phyloP scores from a whole-genome alignment of 1,140 invertebrate species.

The Gonatopus flavifemur region DNA sequence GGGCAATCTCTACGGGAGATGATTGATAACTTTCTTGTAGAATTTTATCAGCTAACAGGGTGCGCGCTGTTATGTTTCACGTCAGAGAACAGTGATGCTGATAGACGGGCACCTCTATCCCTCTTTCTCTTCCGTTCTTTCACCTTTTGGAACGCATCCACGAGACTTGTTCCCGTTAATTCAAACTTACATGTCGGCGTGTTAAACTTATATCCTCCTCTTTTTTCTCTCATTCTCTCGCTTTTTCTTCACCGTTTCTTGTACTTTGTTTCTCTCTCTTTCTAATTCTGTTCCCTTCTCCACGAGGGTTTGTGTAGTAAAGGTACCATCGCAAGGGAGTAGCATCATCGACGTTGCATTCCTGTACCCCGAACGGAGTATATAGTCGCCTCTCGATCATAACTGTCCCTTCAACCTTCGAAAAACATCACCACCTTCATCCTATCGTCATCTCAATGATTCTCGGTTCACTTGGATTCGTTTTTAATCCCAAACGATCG shows the following conservation, averaged over 20 bases:
- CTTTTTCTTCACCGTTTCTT: not conserved
- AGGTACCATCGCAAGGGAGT: conserved; percentile 10
- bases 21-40: conserved; percentile 43
- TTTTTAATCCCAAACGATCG: conserved; percentile 22
- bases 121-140: conserved; percentile 10
- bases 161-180: conserved; percentile 36
- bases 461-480: too few species aligned
- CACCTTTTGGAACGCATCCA: conserved; percentile 6
- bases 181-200: conserved; percentile 34
- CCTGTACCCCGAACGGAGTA: conserved; percentile 23
- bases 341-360: conserved; percentile 12
- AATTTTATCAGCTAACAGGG: conserved; percentile 31
- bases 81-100: conserved; percentile 31
- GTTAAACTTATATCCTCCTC: conserved; percentile 18
- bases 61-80: conserved; percentile 41
- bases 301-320: not conserved
- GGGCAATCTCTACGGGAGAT: conserved; percentile 27
- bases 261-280: not conserved
- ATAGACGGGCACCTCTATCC: conserved; percentile 21
- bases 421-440: conserved; percentile 13
- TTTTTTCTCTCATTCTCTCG: not conserved
- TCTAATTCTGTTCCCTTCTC: not conserved
- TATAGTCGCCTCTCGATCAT: conserved; percentile 16
- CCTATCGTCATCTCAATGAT: conserved; percentile 13
- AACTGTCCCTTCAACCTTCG: not conserved